These are phyloP conservation scores for Parapristionchus giblindavisi DNA, from an alignment of 2,888 invertebrate genomes.

Conservation along the genomic window DNA sequence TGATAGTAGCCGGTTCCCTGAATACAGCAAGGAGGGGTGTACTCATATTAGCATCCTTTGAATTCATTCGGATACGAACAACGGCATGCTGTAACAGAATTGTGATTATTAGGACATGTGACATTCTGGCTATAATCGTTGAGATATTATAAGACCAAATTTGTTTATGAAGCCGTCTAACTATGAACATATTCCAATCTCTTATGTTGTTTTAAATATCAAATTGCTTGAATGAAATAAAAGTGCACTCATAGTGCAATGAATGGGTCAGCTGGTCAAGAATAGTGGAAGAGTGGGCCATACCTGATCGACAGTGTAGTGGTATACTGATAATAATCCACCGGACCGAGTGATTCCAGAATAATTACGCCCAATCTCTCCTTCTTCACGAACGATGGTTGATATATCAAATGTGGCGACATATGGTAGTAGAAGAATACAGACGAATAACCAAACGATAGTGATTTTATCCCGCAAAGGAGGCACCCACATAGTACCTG, in stretches of 20 bases:
- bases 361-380: slow-evolving; percentile 3
- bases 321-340: slow-evolving; percentile 2
- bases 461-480: no score
- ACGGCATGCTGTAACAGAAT: slow-evolving; percentile 27
- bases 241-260: slow-evolving; percentile 1
- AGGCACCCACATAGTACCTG: neutral
- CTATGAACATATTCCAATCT: no score
- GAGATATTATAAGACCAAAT: no score
- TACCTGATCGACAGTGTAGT: slow-evolving; percentile 20
- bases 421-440: slow-evolving; percentile 4
- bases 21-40: slow-evolving; percentile 51
- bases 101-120: no score
- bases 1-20: slow-evolving; percentile 45
- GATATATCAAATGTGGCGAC: neutral
- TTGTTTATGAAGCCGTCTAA: no score
- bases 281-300: neutral
- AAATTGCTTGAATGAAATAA: neutral
- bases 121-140: no score
- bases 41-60: slow-evolving; percentile 20
- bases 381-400: neutral
- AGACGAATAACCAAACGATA: no score
- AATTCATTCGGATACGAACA: slow-evolving; percentile 35
- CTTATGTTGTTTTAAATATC: no score
- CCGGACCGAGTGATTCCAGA: neutral
- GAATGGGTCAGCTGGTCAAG: no score